These are phyloP conservation scores for Clarias macrocephalus DNA, from an alignment of 2,113 vertebrate species.

Conservation along the genomic window DNA sequence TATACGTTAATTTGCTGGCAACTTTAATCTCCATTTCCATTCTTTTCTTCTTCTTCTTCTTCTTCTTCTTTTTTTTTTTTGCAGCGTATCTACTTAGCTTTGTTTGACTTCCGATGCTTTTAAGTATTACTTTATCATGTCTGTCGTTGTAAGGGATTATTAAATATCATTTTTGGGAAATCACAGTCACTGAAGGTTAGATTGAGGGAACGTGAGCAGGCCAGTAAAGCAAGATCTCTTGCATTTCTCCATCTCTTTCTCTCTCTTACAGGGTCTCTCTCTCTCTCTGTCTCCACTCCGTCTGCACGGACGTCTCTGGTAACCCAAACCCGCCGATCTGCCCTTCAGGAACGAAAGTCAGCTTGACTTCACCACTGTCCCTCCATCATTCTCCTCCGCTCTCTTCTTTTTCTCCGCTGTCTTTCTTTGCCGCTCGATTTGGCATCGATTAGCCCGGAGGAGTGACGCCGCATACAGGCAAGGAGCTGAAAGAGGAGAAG, in stretches of 20 bases:
- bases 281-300: not conserved
- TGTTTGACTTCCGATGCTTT: not conserved
- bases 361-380: constrained; percentile 20
- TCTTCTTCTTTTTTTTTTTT: no score
- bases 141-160: not conserved
- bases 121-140: not conserved
- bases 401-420: constrained; percentile 54
- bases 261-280: not conserved
- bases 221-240: not conserved
- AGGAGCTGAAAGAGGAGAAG: constrained; percentile 79
- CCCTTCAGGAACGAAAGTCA: constrained; percentile 22
- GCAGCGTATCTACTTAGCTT: not conserved
- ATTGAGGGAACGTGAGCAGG: not conserved
- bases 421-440: constrained; percentile 67
- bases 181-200: not conserved
- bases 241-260: not conserved
- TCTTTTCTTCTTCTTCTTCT: no score
- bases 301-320: constrained; percentile 1
- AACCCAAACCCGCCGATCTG: not conserved
- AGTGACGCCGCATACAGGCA: constrained; percentile 79
- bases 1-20: no score
- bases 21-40: no score
- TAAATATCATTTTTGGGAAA: not conserved
- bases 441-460: constrained; percentile 80
- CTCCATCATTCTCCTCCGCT: constrained; percentile 42